phyloP scores from a whole-genome alignment of 2,797 vertebrate genomes.

The Myotis myotis region DNA sequence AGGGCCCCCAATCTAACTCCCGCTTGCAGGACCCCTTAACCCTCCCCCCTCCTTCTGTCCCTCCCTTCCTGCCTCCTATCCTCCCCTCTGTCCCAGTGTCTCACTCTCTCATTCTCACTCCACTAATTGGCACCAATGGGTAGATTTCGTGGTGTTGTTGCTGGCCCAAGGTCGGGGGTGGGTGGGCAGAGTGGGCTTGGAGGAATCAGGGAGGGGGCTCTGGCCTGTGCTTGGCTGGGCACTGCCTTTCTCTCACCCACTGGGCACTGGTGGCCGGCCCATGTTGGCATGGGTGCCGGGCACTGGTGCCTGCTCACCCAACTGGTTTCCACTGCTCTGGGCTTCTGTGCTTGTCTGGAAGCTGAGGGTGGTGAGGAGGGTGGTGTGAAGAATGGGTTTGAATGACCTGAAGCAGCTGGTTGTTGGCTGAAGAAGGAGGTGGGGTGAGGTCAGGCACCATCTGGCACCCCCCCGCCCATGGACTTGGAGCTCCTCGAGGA shows the following conservation, averaged over 20 bases:
- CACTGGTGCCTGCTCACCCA: conserved; percentile 44
- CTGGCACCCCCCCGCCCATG: not conserved
- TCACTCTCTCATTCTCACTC: conserved; percentile 77
- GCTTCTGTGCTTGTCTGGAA: conserved; percentile 50
- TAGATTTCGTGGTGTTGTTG: conserved; percentile 72
- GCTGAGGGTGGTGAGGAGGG: not conserved
- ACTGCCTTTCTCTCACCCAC: conserved; percentile 78
- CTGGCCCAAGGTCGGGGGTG: conserved; percentile 17
- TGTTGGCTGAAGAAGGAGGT: conserved; percentile 66
- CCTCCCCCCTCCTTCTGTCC: not conserved
- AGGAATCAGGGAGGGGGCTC: conserved; percentile 73
- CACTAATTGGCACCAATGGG: conserved; percentile 83
- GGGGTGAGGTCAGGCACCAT: too few species aligned
- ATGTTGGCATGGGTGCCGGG: conserved; percentile 43
- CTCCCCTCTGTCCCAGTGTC: conserved; percentile 39
- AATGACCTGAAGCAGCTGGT: not conserved
- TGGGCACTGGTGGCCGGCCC: conserved; percentile 61
- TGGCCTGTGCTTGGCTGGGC: conserved; percentile 81
- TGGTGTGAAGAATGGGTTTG: not conserved
- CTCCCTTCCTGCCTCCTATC: not conserved
- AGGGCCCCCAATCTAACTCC: conserved; percentile 70
- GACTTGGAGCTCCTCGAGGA: conserved; percentile 12
- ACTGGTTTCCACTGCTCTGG: conserved; percentile 66
- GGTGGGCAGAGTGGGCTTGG: not conserved
- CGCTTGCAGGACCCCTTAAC: conserved; percentile 75